Conservation (phyloP, 2,113 vertebrate genomes). For the Cyprinus carpio region DNA sequence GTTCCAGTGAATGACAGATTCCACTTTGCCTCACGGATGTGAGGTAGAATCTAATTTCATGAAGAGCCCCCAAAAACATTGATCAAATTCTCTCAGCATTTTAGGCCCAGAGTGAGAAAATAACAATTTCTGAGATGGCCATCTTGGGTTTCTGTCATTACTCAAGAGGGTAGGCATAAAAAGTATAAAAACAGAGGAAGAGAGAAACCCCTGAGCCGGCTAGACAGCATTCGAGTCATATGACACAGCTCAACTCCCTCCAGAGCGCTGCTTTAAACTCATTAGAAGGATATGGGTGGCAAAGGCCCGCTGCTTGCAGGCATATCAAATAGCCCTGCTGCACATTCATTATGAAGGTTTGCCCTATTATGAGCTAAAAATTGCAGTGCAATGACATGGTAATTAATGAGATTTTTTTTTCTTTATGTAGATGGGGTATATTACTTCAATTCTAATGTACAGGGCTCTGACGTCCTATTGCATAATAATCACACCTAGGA, state of each 20-base stretch:
- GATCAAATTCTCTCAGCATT: neutral
- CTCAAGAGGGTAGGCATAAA: slow-evolving; percentile 28
- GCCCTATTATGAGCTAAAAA: slow-evolving; percentile 53
- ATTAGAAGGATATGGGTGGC: slow-evolving; percentile 57
- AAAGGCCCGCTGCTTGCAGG: slow-evolving; percentile 48
- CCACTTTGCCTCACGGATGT: neutral
- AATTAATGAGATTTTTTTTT: slow-evolving; percentile 48
- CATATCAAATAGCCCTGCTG: slow-evolving; percentile 54
- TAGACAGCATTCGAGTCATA: slow-evolving; percentile 7
- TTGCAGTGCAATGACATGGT: slow-evolving; percentile 44
- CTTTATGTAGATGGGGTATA: slow-evolving; percentile 43
- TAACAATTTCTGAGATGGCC: slow-evolving; percentile 25
- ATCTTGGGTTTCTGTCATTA: slow-evolving; percentile 20
- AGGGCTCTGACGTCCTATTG: slow-evolving; percentile 6
- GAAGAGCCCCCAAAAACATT: slow-evolving; percentile 24
- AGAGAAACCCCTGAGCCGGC: neutral
- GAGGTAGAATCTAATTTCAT: neutral
- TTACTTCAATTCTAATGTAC: neutral
- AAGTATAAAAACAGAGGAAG: slow-evolving; percentile 13
- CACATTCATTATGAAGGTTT: slow-evolving; percentile 53
- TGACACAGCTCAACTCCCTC: slow-evolving; percentile 48
- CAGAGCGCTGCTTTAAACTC: slow-evolving; percentile 56
- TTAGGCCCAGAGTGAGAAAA: neutral
- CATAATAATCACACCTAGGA: slow-evolving; percentile 20
- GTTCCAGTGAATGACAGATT: neutral